Evolutionary conservation across 64 coral and sea anemone species (phyloP), one percentile per base, ranked within the genome.

Genomic region (Platygyra sinensis): DNA sequence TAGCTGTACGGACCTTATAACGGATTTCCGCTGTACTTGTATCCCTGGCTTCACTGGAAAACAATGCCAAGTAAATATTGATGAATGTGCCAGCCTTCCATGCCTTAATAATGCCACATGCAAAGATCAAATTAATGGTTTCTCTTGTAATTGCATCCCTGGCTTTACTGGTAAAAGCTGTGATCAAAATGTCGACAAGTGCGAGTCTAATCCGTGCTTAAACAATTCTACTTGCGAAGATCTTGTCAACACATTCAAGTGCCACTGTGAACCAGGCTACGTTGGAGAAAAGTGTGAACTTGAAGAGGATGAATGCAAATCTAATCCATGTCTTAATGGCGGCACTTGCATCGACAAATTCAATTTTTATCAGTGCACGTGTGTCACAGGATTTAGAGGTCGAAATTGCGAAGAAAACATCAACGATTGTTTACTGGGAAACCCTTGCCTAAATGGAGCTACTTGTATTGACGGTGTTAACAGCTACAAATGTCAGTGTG

Each of bases 321-420:
- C 22, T 24, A 29, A 86, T 20, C 94, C 94, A 51, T 96, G 94
- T 77, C 55, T 92, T n/a, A 85, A 96, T n/a, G 79, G 89, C 15
- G 94, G 72, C 30, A 89, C 78, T 22, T 96, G 94, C 22, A 52
- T 84, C 24, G 94, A 96, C 67, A 60, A 72, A 0, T 10, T 96
- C 13, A 96, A 96, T 50, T 72, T 54, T n/a, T 96, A 86, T 32
- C 89, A 86, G 20, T 96, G 94, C 76, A 76, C 18, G 16, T 96
- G 94, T 46, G 24, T 61, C 71, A 20, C 62, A 25, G 94, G 90
- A 49, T 96, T 83, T 31, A 65, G 62, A 33, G 94, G 94, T 17
- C 52, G n/a, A 24, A 86, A 46, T 20, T 96, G 94, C 28, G 73
- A 89, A 52, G 80, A 67, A 7, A 65, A 83, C 32, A 8, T 83